phyloP scores from a whole-genome alignment of 2,113 vertebrate genomes.

The Ornithorhynchus anatinus region DNA sequence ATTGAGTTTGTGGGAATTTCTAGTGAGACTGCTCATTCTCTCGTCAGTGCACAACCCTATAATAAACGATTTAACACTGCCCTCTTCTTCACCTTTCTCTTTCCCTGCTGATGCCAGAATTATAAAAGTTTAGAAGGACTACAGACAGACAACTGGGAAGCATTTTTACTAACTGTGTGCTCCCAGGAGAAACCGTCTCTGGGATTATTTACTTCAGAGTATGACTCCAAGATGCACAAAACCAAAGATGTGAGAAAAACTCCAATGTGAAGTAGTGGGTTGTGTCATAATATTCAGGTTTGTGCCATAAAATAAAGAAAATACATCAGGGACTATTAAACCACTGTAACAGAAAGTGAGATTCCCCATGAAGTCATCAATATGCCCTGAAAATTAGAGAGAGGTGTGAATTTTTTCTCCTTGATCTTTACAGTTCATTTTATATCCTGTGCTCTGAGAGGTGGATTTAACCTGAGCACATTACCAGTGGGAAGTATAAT shows the following conservation, averaged over 20 bases:
- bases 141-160: background rate
- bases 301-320: background rate
- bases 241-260: background rate
- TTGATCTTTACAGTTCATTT: background rate
- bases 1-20: background rate
- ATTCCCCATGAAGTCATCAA: background rate
- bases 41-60: background rate
- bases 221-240: background rate
- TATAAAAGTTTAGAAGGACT: background rate
- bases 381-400: background rate
- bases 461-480: background rate
- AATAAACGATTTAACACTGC: background rate
- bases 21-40: background rate
- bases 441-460: background rate
- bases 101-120: background rate
- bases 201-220: background rate
- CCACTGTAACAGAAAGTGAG: background rate
- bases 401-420: fast-evolving
- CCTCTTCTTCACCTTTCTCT: background rate
- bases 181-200: background rate
- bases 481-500: background rate
- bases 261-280: background rate
- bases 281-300: background rate
- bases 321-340: too few relatives aligned
- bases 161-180: background rate